Base-by-base conservation (phyloP, 2,113 vertebrate species). In the Ranitomeya imitator region DNA sequence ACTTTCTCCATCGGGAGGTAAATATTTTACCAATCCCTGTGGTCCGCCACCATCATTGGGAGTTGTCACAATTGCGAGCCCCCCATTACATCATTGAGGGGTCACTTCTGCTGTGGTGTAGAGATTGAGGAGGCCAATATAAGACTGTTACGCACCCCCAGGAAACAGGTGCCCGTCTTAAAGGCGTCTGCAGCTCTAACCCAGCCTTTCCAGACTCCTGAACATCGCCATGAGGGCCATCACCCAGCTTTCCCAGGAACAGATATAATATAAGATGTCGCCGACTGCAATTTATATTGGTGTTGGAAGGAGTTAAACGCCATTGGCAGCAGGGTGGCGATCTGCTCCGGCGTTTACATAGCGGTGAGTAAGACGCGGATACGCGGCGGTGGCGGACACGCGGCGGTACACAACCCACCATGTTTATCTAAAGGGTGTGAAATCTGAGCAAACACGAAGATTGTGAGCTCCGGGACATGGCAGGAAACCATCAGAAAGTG, bases 361-460 rank as follows among this genome's bases (percentile, higher is more conserved):
- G 31, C 37, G 31, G 73, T 76, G 73, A 76, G 31, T 45, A 51
- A 19, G 73, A 76, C 73, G 12, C 31, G 45, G 16, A 37, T 45
- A n/a, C 65, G 0, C 21, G 13, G 31, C 31, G 7, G 71, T 31
- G 31, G 31, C 37, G 31, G 14, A 18, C 37, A 37, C 26, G 6
- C 31, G 13, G 37, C 71, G 18, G 77, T 10, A n/a, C 77, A 79
- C 51, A 57, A 51, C 23, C 57, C 18, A 15, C 57, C 15, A 8
- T 81, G 79, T 81, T 81, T 81, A 55, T 37, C 4, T 37, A 60
- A 31, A 0, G 79, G 79, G 79, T 45, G 79, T 81, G 79, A 61
- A n/a, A 81, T 55, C 11, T 55, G 19, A 37, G 57, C 57, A 81
- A 60, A 81, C 26, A 81, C n/a, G 37, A 18, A 37, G 55, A 37